Evolutionary conservation across 2,797 vertebrate genomes (phyloP), one percentile per base, ranked within the genome.

Genomic region (Nannoperca australis): DNA sequence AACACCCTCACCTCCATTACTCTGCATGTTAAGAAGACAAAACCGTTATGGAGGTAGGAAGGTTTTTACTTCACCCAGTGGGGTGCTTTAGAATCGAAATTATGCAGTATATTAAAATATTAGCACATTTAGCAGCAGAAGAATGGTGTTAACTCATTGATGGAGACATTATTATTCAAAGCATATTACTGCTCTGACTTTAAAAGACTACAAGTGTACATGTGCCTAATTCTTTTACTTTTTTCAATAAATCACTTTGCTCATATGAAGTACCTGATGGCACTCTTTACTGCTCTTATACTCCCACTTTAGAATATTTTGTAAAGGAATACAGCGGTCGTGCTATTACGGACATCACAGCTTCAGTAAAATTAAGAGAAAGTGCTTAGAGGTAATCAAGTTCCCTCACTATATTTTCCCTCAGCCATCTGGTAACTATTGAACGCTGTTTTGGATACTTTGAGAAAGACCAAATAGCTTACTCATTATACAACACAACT

Each of bases 401-500:
- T 77, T 84, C 61, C 75, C 55, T 86, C 38, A 78, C 73, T 73
- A 36, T 72, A 84, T 85, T 87, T 89, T 73, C 65, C 66, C 63
- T 69, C 62, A 58, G 67, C 78, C 93, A 92, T 94, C 90, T 93
- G 92, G 89, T 85, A 91, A 87, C 85, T 79, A 91, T 93, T 91
- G 83, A 88, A 90, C 27, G 58, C 72, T 87, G 83, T 90, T 87
- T 89, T 85, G 82, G 82, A 86, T 85, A 83, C 83, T 91, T 91
- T 86, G 70, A 81, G 80, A 86, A 84, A 83, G 80, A 87, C 67
- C 73, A 79, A 78, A 89, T 84, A 87, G 85, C 81, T 88, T 68
- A 80, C 70, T 85, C 84, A 86, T 89, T 83, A 85, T 67, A 75
- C 69, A 80, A 70, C 82, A 89, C 76, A 88, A 76, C 85, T 85